phyloP scores from a whole-genome alignment of 92 coral and sea anemone genomes.

The Pocillopora meandrina region DNA sequence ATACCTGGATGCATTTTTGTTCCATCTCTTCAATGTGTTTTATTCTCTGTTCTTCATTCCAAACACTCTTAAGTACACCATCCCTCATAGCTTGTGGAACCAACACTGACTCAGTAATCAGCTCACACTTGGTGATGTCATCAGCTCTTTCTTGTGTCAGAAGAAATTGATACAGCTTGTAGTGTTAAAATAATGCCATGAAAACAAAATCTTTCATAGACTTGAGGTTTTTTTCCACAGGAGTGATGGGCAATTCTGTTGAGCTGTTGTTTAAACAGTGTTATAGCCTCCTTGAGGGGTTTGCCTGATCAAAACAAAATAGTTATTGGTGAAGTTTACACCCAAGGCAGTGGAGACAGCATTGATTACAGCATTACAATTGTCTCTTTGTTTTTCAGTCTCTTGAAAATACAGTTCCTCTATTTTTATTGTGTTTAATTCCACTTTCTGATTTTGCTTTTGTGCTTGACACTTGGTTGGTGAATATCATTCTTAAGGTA shows the following conservation, averaged over 20 bases:
- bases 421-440: no score
- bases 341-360: no score
- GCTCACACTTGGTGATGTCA: slow-evolving; percentile 44
- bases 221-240: slow-evolving; percentile 55
- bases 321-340: not conserved
- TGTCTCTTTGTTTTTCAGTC: no score
- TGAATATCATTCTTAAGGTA: no score
- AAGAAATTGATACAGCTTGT: slow-evolving; percentile 74
- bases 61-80: slow-evolving; percentile 62
- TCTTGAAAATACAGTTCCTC: no score
- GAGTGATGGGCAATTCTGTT: slow-evolving; percentile 21
- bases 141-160: slow-evolving; percentile 68
- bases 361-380: no score
- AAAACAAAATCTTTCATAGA: slow-evolving; percentile 66
- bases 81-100: slow-evolving; percentile 40
- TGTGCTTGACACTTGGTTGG: no score
- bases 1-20: slow-evolving; percentile 58
- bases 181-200: slow-evolving; percentile 72
- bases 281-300: no score
- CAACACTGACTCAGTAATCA: no score
- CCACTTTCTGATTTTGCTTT: no score
- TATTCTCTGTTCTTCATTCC: slow-evolving; percentile 75
- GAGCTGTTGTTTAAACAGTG: slow-evolving; percentile 51
- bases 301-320: slow-evolving; percentile 34
- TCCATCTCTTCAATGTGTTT: slow-evolving; percentile 77